Conservation (phyloP, 2,888 invertebrate species). For the Tipula vernalis region DNA sequence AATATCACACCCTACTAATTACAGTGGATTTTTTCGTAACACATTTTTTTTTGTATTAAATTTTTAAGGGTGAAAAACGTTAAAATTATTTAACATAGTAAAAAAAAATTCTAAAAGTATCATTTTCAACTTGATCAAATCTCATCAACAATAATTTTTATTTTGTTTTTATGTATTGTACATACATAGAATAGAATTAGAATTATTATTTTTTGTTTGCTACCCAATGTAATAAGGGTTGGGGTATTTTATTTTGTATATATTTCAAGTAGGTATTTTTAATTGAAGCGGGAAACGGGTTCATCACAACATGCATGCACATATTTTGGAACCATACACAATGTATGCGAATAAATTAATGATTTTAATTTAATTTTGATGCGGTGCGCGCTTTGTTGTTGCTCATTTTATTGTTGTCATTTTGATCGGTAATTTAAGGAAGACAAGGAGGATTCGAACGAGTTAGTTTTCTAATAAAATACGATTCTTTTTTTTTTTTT, state of each 20-base stretch:
- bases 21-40: not conserved
- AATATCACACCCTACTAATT: constrained; percentile 10
- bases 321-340: not conserved
- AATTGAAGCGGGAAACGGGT: not conserved
- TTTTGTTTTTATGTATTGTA: not conserved
- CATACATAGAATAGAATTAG: not conserved
- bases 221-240: not conserved
- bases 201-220: not conserved
- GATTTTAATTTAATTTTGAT: not conserved
- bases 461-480: not conserved
- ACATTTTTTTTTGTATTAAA: not conserved
- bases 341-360: not conserved
- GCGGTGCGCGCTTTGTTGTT: not conserved
- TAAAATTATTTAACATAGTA: not conserved
- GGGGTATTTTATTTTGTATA: not conserved
- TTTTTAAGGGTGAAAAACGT: not conserved
- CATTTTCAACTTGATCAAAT: constrained; percentile 8
- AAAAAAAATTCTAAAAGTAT: not conserved
- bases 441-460: not conserved
- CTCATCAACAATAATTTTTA: constrained; percentile 7
- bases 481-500: not conserved
- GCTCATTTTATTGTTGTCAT: not conserved
- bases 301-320: not conserved
- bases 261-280: not conserved
- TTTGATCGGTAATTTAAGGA: not conserved